These are phyloP conservation scores for Neogale vison DNA, from an alignment of 2,113 vertebrate genomes.

Conservation along the genomic window DNA sequence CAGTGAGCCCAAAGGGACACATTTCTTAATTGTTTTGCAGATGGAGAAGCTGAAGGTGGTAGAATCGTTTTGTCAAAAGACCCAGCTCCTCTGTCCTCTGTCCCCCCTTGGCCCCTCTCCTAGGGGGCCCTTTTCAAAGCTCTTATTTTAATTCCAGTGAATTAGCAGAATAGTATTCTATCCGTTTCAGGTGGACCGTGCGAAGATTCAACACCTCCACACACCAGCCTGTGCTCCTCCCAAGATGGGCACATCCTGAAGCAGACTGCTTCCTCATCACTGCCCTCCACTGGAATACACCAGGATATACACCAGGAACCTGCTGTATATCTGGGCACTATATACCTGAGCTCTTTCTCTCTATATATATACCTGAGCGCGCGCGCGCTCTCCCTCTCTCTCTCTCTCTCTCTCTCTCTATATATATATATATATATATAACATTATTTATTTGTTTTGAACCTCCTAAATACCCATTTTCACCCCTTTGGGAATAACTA, in stretches of 20 bases:
- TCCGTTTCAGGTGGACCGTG: not conserved
- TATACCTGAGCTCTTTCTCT: not conserved
- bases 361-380: not conserved
- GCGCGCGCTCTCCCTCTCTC: no score
- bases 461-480: not conserved
- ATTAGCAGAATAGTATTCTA: not conserved
- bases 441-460: not conserved
- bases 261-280: not conserved
- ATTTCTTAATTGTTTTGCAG: not conserved
- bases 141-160: not conserved
- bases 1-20: not conserved
- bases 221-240: not conserved
- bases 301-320: not conserved
- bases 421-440: no score
- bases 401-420: no score
- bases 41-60: not conserved
- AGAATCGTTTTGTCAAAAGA: not conserved
- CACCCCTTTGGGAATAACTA: not conserved
- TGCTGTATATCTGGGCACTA: accelerated
- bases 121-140: not conserved
- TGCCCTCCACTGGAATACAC: no score
- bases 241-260: not conserved
- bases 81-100: not conserved
- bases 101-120: no score
- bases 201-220: not conserved